Percentiles rank a stretch among this genome's conserved stretches.
These are phyloP conservation scores for Chloroclysta siterata DNA, from an alignment of 2,888 invertebrate genomes.

Conservation along the genomic window DNA sequence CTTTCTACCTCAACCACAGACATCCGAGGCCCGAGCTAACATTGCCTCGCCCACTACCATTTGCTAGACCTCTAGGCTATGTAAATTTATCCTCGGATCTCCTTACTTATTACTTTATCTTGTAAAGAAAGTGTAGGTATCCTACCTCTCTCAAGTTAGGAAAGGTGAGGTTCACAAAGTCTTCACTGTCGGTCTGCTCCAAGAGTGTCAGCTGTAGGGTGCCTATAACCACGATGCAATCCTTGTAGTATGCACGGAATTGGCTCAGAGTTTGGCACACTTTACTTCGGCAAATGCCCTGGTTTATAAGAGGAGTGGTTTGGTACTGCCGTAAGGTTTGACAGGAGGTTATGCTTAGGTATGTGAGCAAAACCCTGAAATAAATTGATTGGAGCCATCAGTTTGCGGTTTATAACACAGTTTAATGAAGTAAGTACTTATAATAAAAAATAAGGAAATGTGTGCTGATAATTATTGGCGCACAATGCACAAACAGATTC, in stretches of 20 bases:
- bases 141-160: slow-evolving; percentile 89
- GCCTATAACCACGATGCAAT: slow-evolving; percentile 89
- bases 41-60: neutral
- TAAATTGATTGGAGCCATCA: neutral
- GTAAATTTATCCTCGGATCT: neutral
- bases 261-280: slow-evolving; percentile 43
- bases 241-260: slow-evolving; percentile 48
- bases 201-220: slow-evolving; percentile 89
- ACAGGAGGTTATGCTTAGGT: slow-evolving; percentile 17
- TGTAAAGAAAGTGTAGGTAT: too few relatives aligned
- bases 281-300: slow-evolving; percentile 56
- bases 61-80: neutral
- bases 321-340: slow-evolving; percentile 23
- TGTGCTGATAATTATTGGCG: too few relatives aligned
- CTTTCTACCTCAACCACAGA: neutral
- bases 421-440: too few relatives aligned
- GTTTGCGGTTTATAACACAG: too few relatives aligned
- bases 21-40: too few relatives aligned
- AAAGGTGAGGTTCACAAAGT: slow-evolving; percentile 85
- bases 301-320: slow-evolving; percentile 30
- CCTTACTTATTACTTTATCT: too few relatives aligned
- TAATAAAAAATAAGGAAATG: too few relatives aligned
- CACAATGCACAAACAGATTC: too few relatives aligned
- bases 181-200: slow-evolving; percentile 71
- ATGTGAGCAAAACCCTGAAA: slow-evolving; percentile 29